phyloP scores from a whole-genome alignment of 1,140 invertebrate species.

The Himalopsyche phryganea region DNA sequence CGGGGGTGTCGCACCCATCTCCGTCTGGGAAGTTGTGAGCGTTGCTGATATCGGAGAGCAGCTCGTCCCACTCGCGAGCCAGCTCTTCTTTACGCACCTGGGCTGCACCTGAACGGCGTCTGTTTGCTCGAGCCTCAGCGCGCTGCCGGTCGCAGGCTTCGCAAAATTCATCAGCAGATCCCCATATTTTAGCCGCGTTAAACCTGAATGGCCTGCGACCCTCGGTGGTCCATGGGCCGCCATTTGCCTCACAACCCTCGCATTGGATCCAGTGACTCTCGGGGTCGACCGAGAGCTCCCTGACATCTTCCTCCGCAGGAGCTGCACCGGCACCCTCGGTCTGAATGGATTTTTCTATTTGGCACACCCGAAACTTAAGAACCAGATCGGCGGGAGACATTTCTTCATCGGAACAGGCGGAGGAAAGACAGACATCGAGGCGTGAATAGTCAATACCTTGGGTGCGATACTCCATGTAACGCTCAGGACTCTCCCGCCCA shows the following conservation, averaged over 20 bases:
- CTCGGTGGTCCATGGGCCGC: constrained; percentile 18
- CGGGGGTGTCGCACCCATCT: constrained; percentile 24
- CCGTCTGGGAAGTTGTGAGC: constrained; percentile 40
- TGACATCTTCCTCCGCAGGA: not conserved
- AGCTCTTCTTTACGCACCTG: constrained; percentile 34
- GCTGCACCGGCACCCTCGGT: constrained; percentile 40
- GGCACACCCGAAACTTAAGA: constrained; percentile 51
- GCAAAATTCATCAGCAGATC: constrained; percentile 33
- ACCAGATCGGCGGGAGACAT: constrained; percentile 45
- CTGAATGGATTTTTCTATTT: constrained; percentile 52
- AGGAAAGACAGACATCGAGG: constrained; percentile 41
- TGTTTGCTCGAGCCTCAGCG: constrained; percentile 19
- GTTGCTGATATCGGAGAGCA: constrained; percentile 49
- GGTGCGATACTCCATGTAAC: constrained; percentile 53
- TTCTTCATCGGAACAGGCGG: constrained; percentile 43
- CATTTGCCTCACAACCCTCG: constrained; percentile 25
- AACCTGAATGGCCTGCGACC: constrained; percentile 8
- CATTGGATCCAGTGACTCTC: constrained; percentile 31
- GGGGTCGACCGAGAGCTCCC: not conserved
- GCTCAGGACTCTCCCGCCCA: constrained; percentile 39
- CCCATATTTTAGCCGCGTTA: constrained; percentile 28
- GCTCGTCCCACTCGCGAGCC: constrained; percentile 50
- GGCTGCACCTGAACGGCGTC: constrained; percentile 24
- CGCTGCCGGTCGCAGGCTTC: constrained; percentile 33
- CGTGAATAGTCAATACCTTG: constrained; percentile 45